phyloP scores from a whole-genome alignment of 2,888 invertebrate genomes.

The Melieria crassipennis region DNA sequence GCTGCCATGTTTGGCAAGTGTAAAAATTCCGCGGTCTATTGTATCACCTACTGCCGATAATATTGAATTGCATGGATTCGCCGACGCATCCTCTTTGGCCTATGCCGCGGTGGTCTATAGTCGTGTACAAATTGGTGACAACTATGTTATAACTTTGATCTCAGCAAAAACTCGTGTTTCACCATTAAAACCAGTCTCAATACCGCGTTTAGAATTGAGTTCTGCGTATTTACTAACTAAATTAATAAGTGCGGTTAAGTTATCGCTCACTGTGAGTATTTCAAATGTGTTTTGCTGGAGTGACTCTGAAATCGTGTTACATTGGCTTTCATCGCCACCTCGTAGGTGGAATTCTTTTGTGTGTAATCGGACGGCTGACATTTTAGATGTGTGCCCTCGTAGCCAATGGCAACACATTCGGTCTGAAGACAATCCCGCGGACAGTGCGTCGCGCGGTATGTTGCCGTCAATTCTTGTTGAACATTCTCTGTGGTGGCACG shows the following conservation, averaged over 20 bases:
- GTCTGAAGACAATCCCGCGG: background rate
- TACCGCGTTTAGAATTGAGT: conserved; percentile 35
- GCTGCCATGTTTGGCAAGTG: background rate
- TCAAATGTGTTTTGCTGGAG: conserved; percentile 37
- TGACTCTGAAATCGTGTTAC: conserved; percentile 52
- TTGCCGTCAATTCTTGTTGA: conserved; percentile 23
- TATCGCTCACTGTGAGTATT: conserved; percentile 23
- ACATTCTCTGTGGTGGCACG: conserved; percentile 40
- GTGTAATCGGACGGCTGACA: conserved; percentile 38
- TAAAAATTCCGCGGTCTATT: conserved; percentile 9
- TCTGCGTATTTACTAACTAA: conserved; percentile 31
- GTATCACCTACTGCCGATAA: background rate
- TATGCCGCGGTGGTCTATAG: background rate
- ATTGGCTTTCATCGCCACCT: conserved; percentile 46
- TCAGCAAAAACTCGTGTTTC: background rate
- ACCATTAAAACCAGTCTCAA: conserved; percentile 21
- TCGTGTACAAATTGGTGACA: background rate
- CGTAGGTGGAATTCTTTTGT: conserved; percentile 40
- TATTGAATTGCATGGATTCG: no score
- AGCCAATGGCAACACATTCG: background rate
- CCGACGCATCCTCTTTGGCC: no score
- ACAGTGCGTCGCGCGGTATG: conserved; percentile 30
- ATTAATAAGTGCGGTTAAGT: conserved; percentile 26
- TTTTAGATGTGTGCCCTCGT: conserved; percentile 29
- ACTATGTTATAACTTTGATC: background rate